Evolutionary conservation across 2,113 vertebrate species (phyloP), one percentile per base, ranked within the genome.

Genomic region (Tetraodon nigroviridis): DNA sequence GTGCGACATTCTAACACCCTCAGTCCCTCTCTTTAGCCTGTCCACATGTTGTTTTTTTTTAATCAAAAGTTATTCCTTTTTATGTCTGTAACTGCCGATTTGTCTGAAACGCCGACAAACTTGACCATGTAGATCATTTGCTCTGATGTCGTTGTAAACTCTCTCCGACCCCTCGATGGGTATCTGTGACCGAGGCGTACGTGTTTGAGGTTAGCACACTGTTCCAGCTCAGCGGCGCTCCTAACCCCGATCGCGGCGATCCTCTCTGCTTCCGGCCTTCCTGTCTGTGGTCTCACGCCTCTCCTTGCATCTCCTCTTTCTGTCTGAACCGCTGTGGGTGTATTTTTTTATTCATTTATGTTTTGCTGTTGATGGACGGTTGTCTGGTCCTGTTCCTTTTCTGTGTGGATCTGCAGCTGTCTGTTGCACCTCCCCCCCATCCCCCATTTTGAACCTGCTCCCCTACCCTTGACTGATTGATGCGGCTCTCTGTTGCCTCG

Each of bases 361-460:
- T 46, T 58, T 71, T 52, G 67, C 82, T 79, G 48, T 73, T 49
- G 61, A 65, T 73, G 81, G 79, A 56, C 70, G 64, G 61, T 65
- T 64, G 57, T 79, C 66, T 78, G 67, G 53, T n/a, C 69, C 66
- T 16, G 53, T 66, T 67, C 62, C 61, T 72, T 73, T 70, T 71
- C 80, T 84, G 73, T 84, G 64, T 78, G 76, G 84, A 83, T 71
- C 84, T 73, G 76, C 79, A 69, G 67, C 72, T 84, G 67, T 78
- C 67, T 82, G 71, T 82, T 76, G 76, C 74, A 69, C 73, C 79
- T 83, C 67, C 80, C 76, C 61, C 76, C 75, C 5, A 6, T 6
- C 7, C 71, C 77, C 61, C n/a, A 16, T n/a, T n/a, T 82, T 75
- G 79, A 82, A 79, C 79, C 71, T 51, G 58, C 68, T 57, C 67